Evolutionary conservation across 2,888 invertebrate species (phyloP).

Genomic region (Ceramica pisi): DNA sequence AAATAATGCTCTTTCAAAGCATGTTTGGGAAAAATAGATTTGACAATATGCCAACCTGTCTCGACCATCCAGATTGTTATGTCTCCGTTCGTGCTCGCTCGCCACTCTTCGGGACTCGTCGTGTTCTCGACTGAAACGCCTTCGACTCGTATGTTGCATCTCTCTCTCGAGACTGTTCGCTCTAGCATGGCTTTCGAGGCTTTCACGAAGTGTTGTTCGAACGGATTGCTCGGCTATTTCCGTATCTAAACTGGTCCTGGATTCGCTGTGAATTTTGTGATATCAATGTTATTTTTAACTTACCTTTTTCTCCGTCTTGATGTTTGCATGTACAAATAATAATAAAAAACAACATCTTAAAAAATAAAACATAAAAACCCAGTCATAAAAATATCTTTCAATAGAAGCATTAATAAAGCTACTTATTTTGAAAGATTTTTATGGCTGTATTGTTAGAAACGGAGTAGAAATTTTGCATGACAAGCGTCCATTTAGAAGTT

Average conservation of each 20-base stretch:
- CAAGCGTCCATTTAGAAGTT: too few species aligned
- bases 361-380: too few species aligned
- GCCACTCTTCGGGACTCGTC: constrained; percentile 34
- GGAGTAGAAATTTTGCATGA: too few species aligned
- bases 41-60: constrained; percentile 34
- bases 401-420: too few species aligned
- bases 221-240: constrained; percentile 34
- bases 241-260: constrained; percentile 17
- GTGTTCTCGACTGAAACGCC: constrained; percentile 32
- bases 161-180: constrained; percentile 43
- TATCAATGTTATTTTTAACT: background rate
- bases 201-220: constrained; percentile 18
- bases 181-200: constrained; percentile 18
- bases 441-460: too few species aligned
- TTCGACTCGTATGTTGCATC: constrained; percentile 3
- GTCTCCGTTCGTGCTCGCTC: constrained; percentile 29
- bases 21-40: too few species aligned
- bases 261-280: constrained; percentile 51
- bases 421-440: too few species aligned
- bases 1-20: too few species aligned
- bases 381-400: too few species aligned
- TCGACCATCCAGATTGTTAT: constrained; percentile 11
- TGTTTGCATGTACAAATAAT: background rate
- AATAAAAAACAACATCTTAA: too few species aligned
- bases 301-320: too few species aligned